Base-by-base conservation (phyloP, 2,113 vertebrate species). In the Tragelaphus buxtoni region DNA sequence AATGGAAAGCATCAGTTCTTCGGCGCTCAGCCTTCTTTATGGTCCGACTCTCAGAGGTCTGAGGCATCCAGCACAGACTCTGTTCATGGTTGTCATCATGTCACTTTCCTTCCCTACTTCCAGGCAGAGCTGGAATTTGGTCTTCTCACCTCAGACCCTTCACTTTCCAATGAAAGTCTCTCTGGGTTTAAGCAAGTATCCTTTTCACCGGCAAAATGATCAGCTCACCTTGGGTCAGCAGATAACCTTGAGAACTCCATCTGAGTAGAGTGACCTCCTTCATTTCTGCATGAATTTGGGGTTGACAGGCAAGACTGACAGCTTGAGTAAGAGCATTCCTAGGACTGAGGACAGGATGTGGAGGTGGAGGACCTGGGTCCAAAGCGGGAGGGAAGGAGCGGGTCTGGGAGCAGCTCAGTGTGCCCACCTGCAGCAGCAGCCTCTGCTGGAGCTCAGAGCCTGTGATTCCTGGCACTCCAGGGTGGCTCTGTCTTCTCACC, bases 211-310 rank as follows among this genome's bases (percentile, higher is more conserved):
- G 30, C 11, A 58, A 26, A 56, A 20, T 55, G 30, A 4, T 22
- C 76, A 26, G 42, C 8, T 26, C 28, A 16, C 22, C 28, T 69
- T 13, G 45, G n/a, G 49, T 60, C 39, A 1, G 13, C 76, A 32
- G 35, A 13, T 26, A 24, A 16, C 22, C 22, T 55, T 13, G 45
- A 92, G 88, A 56, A 47, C 88, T 39, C 72, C 8, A 22, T 30
- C 6, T 0, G 0, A 2, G 9, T 11, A 22, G 3, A 4, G 6
- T 5, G 17, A 12, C 8, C 18, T 4, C 35, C 53, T 77, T 39
- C 47, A 32, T 79, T 58, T 76, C n/a, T 51, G 32, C 16, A 24
- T 7, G 26, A 24, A 16, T 49, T 14, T 60, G 3, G 82, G 22
- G n/a, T 10, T 24, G 47, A 80, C 6, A 87, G 47, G 69, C 10